Evolutionary conservation across 1,140 invertebrate species (phyloP), one percentile per base, ranked within the genome.

Genomic region (Pararge aegeria): DNA sequence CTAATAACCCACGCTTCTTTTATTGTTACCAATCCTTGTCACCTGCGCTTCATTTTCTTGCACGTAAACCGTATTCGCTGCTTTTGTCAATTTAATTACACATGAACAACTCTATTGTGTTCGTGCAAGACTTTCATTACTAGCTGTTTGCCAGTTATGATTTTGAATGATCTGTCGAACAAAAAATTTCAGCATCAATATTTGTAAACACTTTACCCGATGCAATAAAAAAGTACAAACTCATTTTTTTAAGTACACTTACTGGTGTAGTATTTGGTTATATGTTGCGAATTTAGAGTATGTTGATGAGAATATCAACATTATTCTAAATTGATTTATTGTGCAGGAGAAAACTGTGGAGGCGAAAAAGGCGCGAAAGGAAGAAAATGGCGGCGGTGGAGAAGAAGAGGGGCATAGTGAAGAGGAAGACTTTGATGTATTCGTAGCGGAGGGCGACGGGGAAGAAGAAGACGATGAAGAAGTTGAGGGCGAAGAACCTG

Each of bases 291-390:
- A 16, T 40, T 15, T 15, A 16, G 15, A 5, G n/a, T 40, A 2
- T 40, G 38, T 18, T 6, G 16, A 16, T 5, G 3, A 1, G 10
- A 16, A 40, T 5, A 5, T 15, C 16, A 7, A 18, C 5, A 16
- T 5, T 40, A 40, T 10, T 16, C 2, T 46, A 5, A 4, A 18
- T 46, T 46, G 42, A 20, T 42, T 42, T 60, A 53, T 68, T 62
- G 38, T 62, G 13, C 59, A 75, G 94, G 94, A 95, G 53, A 95
- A 95, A 89, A 91, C 88, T 54, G 93, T 94, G 16, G 94, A 95
- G 40, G 92, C 92, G 42, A 95, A 95, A 90, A 95, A 95, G 91
- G 92, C 93, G 75, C 94, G 94, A 89, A 95, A 95, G 81, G 94
- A 95, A 75, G 94, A 95, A 71, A 94, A 95, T 73, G 94, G 94